Conservation (phyloP, 2,113 vertebrate genomes). For the Leptocoma aspasia region DNA sequence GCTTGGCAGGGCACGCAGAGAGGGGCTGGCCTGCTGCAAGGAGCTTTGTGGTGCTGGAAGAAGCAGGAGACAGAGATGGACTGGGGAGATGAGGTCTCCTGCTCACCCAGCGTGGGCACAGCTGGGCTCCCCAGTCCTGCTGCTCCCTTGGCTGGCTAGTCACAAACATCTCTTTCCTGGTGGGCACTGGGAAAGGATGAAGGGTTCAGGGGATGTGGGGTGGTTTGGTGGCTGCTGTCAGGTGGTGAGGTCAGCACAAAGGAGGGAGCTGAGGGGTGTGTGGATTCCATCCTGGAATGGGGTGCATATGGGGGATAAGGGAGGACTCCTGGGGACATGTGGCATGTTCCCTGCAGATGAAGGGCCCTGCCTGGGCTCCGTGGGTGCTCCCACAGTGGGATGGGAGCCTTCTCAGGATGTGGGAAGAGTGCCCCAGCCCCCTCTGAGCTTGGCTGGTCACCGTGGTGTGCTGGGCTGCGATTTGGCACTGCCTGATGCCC, state of each 20-base stretch:
- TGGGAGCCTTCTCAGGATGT: rapidly evolving
- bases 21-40: not conserved
- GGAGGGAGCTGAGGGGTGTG: not conserved
- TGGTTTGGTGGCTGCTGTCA: not conserved
- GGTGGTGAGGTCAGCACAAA: not conserved
- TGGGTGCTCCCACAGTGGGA: not conserved
- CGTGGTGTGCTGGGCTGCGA: not conserved
- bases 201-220: not conserved
- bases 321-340: not conserved
- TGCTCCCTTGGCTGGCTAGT: not conserved
- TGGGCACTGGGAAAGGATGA: not conserved
- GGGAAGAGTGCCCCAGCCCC: not conserved
- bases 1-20: not conserved
- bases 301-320: not conserved
- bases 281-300: not conserved
- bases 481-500: not conserved
- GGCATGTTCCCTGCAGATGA: not conserved
- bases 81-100: not conserved
- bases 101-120: not conserved
- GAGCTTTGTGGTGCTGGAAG: not conserved
- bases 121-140: not conserved
- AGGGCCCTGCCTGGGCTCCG: not conserved
- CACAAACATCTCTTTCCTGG: not conserved
- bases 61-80: not conserved
- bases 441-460: not conserved